Conservation (phyloP, 2,113 vertebrate species). For the Reinhardtius hippoglossoides region DNA sequence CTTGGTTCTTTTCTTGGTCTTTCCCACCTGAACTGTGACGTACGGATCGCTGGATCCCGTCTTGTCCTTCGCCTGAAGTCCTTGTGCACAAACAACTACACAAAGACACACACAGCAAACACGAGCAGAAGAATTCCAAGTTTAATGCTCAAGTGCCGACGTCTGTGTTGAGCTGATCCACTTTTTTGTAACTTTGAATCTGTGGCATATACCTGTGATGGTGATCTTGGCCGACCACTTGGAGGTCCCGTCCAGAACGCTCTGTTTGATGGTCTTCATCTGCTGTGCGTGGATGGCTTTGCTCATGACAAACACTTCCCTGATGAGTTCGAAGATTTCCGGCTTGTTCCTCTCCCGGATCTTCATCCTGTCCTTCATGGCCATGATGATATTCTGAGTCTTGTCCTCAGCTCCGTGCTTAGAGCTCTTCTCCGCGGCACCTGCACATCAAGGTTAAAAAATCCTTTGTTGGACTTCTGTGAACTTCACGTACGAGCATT, state of each 20-base stretch:
- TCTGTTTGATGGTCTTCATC: constrained; percentile 98
- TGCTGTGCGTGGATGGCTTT: constrained; percentile 93
- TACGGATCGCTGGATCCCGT: constrained; percentile 98
- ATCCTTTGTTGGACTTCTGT: too few species aligned
- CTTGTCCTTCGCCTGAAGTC: constrained; percentile 98
- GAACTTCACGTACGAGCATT: background rate
- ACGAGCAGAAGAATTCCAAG: background rate
- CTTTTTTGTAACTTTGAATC: background rate
- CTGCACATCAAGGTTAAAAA: constrained; percentile 68
- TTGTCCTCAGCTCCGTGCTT: constrained; percentile 97
- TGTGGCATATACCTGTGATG: constrained; percentile 87
- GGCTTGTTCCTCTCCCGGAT: constrained; percentile 98
- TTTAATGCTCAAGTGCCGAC: background rate
- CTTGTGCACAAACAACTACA: constrained; percentile 95
- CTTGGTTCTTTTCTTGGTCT: constrained; percentile 98
- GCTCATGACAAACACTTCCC: constrained; percentile 91
- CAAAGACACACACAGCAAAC: constrained; percentile 6
- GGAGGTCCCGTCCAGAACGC: constrained; percentile 96
- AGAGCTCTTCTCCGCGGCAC: constrained; percentile 96
- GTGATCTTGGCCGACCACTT: constrained; percentile 99
- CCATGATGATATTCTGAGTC: constrained; percentile 99
- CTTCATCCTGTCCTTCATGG: constrained; percentile 99
- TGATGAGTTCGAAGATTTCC: constrained; percentile 96
- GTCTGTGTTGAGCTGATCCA: background rate
- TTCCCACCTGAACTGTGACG: constrained; percentile 97